Conservation (phyloP, 2,888 invertebrate genomes). For the Parnassius smintheus region DNA sequence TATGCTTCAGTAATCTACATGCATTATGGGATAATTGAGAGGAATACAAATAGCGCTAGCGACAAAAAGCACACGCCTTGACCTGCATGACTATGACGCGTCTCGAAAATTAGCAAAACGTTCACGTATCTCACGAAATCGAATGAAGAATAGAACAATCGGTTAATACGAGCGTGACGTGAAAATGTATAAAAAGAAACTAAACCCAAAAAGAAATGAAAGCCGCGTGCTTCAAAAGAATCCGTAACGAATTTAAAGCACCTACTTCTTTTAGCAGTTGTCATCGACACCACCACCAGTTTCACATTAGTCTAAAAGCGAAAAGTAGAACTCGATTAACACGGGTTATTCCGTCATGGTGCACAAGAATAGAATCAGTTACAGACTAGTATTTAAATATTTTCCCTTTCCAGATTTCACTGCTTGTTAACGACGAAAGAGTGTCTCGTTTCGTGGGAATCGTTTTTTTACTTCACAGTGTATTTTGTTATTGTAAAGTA, state of each 20-base stretch:
- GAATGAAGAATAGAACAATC: constrained; percentile 40
- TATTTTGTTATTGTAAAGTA: constrained; percentile 11
- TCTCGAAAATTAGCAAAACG: constrained; percentile 41
- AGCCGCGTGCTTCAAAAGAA: constrained; percentile 32
- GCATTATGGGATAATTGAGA: constrained; percentile 25
- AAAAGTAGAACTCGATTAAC: constrained; percentile 11
- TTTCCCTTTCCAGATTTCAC: constrained; percentile 35
- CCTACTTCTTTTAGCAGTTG: constrained; percentile 19
- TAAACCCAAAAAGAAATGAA: constrained; percentile 36
- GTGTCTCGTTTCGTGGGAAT: constrained; percentile 31
- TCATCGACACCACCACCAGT: constrained; percentile 1
- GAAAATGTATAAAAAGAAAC: constrained; percentile 40
- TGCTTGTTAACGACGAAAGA: constrained; percentile 29
- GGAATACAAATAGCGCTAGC: constrained; percentile 25
- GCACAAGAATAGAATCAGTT: constrained; percentile 8
- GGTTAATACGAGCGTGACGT: constrained; percentile 42
- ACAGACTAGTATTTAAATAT: constrained; percentile 23
- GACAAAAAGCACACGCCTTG: constrained; percentile 39
- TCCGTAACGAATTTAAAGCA: constrained; percentile 28
- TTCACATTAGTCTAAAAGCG: constrained; percentile 9
- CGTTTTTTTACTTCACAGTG: constrained; percentile 15
- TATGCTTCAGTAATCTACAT: constrained; percentile 19
- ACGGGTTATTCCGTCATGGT: constrained; percentile 15
- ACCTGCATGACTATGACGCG: constrained; percentile 39
- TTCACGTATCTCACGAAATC: constrained; percentile 38